These are phyloP conservation scores for Oryzias sinensis DNA, from an alignment of 2,797 vertebrate species.

Conservation along the genomic window DNA sequence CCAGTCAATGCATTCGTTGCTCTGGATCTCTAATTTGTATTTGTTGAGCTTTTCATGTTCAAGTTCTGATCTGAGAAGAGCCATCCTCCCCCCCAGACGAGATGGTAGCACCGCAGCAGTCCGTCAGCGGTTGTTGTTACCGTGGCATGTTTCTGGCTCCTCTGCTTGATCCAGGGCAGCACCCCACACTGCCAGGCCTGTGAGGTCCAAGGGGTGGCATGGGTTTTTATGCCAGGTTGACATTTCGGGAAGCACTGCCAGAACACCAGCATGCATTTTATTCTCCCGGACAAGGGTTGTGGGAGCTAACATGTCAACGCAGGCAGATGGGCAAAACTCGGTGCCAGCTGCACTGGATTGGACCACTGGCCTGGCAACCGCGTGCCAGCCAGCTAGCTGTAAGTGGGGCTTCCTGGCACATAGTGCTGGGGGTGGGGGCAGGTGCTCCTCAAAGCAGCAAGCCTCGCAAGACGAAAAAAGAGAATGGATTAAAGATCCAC, in stretches of 20 bases:
- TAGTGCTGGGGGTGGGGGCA: conserved; percentile 36
- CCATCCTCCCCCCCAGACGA: conserved; percentile 60
- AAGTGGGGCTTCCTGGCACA: conserved; percentile 64
- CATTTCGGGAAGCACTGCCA: conserved; percentile 76
- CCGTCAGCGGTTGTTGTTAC: conserved; percentile 67
- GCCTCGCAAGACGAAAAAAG: conserved; percentile 23
- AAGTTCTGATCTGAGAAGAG: conserved; percentile 56
- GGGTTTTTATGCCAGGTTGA: conserved; percentile 73
- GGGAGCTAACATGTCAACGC: conserved; percentile 69
- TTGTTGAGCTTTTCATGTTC: conserved; percentile 42
- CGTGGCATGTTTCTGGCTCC: conserved; percentile 72
- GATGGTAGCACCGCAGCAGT: conserved; percentile 68
- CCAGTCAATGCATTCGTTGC: conserved; percentile 14
- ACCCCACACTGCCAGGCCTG: conserved; percentile 52
- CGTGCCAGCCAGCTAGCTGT: conserved; percentile 45
- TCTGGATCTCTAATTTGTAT: conserved; percentile 41
- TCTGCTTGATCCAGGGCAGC: conserved; percentile 57
- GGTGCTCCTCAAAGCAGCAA: conserved; percentile 64
- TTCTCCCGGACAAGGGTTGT: conserved; percentile 73
- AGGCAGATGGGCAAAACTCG: conserved; percentile 77
- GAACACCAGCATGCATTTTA: conserved; percentile 64
- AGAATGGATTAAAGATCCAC: neutral
- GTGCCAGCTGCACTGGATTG: conserved; percentile 70
- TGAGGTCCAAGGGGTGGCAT: conserved; percentile 49
- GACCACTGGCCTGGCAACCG: conserved; percentile 74